Evolutionary conservation across 2,113 vertebrate species (phyloP).

Genomic region (Tachuris rubrigastra): DNA sequence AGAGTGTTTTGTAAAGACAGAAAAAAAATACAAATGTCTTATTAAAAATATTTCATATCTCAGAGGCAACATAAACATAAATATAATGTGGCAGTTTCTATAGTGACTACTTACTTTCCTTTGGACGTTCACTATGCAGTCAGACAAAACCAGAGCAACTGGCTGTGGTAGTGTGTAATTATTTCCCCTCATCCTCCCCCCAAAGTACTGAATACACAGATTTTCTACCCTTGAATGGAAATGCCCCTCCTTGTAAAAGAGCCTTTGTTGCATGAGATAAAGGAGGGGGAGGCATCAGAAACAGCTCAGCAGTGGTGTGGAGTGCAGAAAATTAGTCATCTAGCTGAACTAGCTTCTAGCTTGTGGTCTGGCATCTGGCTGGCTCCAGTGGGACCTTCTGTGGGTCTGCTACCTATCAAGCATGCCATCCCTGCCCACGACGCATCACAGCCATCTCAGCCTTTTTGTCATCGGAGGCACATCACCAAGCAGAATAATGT

Average conservation of each 20-base stretch:
- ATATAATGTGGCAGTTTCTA: slow-evolving; percentile 66
- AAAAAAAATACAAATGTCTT: background rate
- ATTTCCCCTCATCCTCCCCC: background rate
- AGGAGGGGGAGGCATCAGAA: background rate
- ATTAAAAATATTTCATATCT: background rate
- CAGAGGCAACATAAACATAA: background rate
- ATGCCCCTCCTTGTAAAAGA: slow-evolving; percentile 11
- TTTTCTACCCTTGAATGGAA: slow-evolving; percentile 59
- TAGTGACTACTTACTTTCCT: slow-evolving; percentile 56
- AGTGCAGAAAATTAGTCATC: background rate
- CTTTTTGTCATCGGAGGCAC: background rate
- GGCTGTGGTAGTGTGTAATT: background rate
- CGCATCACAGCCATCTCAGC: fast-evolving
- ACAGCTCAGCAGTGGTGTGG: background rate
- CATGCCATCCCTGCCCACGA: background rate
- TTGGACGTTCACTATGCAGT: slow-evolving; percentile 17
- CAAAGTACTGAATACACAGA: background rate
- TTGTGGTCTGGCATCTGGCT: background rate
- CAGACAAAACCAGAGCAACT: slow-evolving; percentile 43
- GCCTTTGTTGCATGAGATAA: slow-evolving; percentile 1
- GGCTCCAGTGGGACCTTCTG: fast-evolving
- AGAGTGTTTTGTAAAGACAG: background rate
- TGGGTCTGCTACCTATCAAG: fast-evolving
- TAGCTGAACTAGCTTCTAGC: background rate
- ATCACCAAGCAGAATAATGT: fast-evolving